Conservation (phyloP, 53 echinoderm and acorn worm species). For the Hippasteria phrygiana region DNA sequence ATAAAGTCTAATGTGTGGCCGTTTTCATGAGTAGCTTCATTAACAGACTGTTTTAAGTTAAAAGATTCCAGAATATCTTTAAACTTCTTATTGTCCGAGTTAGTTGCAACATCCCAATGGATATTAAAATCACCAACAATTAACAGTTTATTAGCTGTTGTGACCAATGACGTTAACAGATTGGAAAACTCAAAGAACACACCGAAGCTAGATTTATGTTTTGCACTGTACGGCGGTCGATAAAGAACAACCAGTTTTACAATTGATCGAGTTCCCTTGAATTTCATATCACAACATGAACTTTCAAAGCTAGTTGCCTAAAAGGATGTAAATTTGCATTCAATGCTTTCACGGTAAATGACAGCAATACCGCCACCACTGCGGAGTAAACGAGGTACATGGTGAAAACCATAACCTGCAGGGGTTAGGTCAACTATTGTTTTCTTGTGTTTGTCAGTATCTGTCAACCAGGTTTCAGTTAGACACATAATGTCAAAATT, state of each 20-base stretch:
- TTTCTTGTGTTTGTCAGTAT: conserved; percentile 50
- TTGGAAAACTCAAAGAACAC: neutral
- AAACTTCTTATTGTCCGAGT: neutral
- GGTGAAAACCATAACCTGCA: conserved; percentile 53
- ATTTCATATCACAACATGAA: conserved; percentile 55
- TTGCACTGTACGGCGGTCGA: conserved; percentile 10
- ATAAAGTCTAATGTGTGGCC: conserved; percentile 4
- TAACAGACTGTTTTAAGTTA: neutral
- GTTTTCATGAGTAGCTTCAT: neutral
- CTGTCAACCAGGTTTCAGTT: conserved; percentile 66
- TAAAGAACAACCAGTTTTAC: conserved; percentile 22
- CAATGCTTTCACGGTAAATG: conserved; percentile 35
- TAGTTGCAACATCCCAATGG: neutral
- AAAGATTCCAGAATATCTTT: neutral
- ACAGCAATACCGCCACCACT: conserved; percentile 62
- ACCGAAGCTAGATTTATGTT: neutral
- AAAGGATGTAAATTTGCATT: conserved; percentile 4
- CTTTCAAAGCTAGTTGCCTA: conserved; percentile 51
- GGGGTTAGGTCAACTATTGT: conserved; percentile 31
- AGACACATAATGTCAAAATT: conserved; percentile 44
- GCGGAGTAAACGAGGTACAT: conserved; percentile 48
- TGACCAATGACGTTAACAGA: neutral
- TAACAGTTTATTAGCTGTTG: neutral
- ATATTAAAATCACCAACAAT: conserved; percentile 4
- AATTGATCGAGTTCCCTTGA: conserved; percentile 20